Percentiles rank a stretch among this genome's conserved stretches.
Evolutionary conservation across 2,888 invertebrate genomes (phyloP).

Genomic region (Scaptomyza tumidula): DNA sequence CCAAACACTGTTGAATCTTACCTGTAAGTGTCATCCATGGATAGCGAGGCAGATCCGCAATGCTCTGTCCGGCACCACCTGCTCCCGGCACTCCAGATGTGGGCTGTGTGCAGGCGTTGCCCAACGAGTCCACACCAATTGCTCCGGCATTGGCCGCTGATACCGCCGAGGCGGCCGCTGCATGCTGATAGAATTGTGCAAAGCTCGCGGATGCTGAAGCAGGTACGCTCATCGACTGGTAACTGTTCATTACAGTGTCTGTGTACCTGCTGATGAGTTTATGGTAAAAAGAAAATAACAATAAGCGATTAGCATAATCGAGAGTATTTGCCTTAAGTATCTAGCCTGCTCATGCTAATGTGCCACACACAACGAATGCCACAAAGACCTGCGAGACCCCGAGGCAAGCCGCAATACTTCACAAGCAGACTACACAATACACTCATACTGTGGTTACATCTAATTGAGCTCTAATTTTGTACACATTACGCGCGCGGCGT

Average conservation of each 20-base stretch:
- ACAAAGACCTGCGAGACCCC: neutral
- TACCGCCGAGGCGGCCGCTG: constrained; percentile 88
- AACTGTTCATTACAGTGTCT: constrained; percentile 85
- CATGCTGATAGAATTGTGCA: constrained; percentile 96
- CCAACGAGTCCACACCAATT: constrained; percentile 91
- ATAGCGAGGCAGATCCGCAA: constrained; percentile 96
- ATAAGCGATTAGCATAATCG: constrained; percentile 48
- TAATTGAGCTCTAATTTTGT: constrained; percentile 71
- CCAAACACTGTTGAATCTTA: constrained; percentile 83
- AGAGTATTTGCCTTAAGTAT: constrained; percentile 11
- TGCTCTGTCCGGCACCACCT: constrained; percentile 90
- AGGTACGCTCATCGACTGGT: constrained; percentile 85
- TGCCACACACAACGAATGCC: constrained; percentile 14
- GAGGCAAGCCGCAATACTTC: neutral
- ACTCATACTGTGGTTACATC: constrained; percentile 54
- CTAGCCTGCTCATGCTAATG: constrained; percentile 65
- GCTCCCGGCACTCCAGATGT: constrained; percentile 86
- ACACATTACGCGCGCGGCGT: constrained; percentile 64
- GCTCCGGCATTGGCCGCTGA: constrained; percentile 91
- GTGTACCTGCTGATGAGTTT: constrained; percentile 82
- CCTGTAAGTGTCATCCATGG: constrained; percentile 99
- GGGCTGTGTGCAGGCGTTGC: constrained; percentile 91
- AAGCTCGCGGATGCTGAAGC: constrained; percentile 85
- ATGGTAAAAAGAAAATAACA: constrained; percentile 38
- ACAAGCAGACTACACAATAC: constrained; percentile 1